phyloP scores from a whole-genome alignment of 2,888 invertebrate species.

The Lottia scabra region DNA sequence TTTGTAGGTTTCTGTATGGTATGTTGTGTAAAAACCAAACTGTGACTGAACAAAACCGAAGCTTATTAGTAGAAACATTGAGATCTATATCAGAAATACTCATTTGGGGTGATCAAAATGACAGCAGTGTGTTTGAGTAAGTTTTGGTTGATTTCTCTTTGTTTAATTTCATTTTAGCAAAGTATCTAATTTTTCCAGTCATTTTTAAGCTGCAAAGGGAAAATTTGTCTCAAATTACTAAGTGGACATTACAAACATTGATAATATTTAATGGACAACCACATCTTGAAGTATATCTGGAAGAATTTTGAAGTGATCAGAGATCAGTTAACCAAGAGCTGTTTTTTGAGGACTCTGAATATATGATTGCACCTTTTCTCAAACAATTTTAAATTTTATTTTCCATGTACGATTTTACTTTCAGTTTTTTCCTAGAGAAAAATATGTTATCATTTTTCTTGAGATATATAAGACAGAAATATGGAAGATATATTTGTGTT shows the following conservation, averaged over 20 bases:
- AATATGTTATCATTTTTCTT: slow-evolving; percentile 99
- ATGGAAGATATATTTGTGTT: slow-evolving; percentile 97
- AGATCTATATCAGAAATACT: slow-evolving; percentile 98
- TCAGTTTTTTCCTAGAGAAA: slow-evolving; percentile 97
- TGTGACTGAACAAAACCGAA: slow-evolving; percentile 92
- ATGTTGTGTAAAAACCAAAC: slow-evolving; percentile 94
- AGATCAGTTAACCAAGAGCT: too few species aligned
- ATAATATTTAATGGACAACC: too few species aligned
- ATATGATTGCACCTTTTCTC: too few species aligned
- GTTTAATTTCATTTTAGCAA: too few species aligned
- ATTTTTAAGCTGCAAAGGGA: too few species aligned
- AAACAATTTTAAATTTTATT: too few species aligned
- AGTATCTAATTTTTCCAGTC: too few species aligned
- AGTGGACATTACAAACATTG: too few species aligned
- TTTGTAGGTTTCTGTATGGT: slow-evolving; percentile 84
- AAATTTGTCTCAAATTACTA: too few species aligned
- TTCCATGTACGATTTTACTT: slow-evolving; percentile 51
- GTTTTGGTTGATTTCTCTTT: slow-evolving; percentile 64
- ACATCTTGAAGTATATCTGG: too few species aligned
- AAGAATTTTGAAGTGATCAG: too few species aligned
- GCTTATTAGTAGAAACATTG: slow-evolving; percentile 95
- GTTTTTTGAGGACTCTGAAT: too few species aligned
- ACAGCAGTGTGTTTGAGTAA: slow-evolving; percentile 99
- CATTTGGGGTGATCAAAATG: slow-evolving; percentile 99
- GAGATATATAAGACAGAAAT: slow-evolving; percentile 96